Evolutionary conservation across 2,888 invertebrate genomes (phyloP).

Genomic region (Leucophenga maculata): DNA sequence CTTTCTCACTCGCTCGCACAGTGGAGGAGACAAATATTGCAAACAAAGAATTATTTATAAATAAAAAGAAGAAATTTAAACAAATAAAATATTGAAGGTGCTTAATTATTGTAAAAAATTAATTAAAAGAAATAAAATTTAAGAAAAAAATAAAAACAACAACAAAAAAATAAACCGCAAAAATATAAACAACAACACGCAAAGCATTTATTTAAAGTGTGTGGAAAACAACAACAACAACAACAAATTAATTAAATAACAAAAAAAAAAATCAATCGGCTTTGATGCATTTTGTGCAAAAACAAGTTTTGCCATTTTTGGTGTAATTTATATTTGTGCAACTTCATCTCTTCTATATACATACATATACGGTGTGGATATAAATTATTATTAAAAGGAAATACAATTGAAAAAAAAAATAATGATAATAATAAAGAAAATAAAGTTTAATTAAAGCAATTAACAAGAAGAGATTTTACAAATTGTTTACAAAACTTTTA

Average conservation of each 20-base stretch:
- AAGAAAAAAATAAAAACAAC: slow-evolving; percentile 7
- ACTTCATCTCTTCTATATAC: too few relatives aligned
- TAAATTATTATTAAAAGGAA: slow-evolving; percentile 10
- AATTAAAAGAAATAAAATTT: neutral
- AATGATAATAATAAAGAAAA: slow-evolving; percentile 25
- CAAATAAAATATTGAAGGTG: slow-evolving; percentile 29
- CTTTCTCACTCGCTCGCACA: too few relatives aligned
- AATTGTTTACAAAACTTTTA: too few relatives aligned
- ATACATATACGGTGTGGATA: too few relatives aligned
- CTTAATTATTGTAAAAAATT: slow-evolving; percentile 30
- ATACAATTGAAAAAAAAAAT: slow-evolving; percentile 31
- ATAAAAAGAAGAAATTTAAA: slow-evolving; percentile 30
- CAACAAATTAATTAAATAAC: slow-evolving; percentile 26
- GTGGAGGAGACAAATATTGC: too few relatives aligned
- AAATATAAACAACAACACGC: slow-evolving; percentile 1
- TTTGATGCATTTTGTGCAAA: too few relatives aligned
- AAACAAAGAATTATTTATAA: too few relatives aligned
- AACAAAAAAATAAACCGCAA: slow-evolving; percentile 4
- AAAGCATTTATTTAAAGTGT: neutral
- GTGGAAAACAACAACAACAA: neutral
- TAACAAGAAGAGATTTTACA: too few relatives aligned
- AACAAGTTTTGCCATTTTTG: too few relatives aligned
- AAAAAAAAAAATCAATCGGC: slow-evolving; percentile 1
- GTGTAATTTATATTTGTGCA: too few relatives aligned
- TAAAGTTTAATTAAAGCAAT: neutral